Evolutionary conservation across 2,797 vertebrate genomes (phyloP).

Genomic region (Halcyon smyrnensis): DNA sequence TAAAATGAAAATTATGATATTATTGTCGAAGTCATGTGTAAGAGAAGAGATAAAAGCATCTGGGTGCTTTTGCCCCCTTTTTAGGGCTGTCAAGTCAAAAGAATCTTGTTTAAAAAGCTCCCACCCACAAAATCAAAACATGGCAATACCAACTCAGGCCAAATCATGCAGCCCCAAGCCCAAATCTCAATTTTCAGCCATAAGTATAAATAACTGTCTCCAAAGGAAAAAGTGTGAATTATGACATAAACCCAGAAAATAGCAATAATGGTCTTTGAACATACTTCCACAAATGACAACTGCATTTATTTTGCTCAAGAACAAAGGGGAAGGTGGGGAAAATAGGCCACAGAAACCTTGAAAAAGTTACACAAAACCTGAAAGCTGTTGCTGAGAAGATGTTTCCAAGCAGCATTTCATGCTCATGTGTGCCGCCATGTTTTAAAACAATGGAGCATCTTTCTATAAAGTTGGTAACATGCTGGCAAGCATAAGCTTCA

Average conservation of each 20-base stretch:
- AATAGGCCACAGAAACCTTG: neutral
- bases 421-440: neutral
- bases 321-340: neutral
- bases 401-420: neutral
- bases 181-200: neutral
- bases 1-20: slow-evolving; percentile 51
- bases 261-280: neutral
- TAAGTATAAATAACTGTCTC: neutral
- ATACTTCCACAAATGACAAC: neutral
- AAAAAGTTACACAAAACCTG: neutral
- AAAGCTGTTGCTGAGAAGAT: neutral
- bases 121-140: neutral
- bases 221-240: neutral
- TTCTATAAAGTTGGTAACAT: neutral
- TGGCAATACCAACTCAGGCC: neutral
- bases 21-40: slow-evolving; percentile 13
- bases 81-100: neutral
- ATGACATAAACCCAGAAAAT: neutral
- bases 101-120: neutral
- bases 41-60: slow-evolving; percentile 33
- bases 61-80: neutral
- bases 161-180: neutral
- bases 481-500: slow-evolving; percentile 21
- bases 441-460: neutral
- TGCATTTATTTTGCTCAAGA: neutral